Conservation (phyloP, 2,113 vertebrate species). For the Brienomyrus longianalis region DNA sequence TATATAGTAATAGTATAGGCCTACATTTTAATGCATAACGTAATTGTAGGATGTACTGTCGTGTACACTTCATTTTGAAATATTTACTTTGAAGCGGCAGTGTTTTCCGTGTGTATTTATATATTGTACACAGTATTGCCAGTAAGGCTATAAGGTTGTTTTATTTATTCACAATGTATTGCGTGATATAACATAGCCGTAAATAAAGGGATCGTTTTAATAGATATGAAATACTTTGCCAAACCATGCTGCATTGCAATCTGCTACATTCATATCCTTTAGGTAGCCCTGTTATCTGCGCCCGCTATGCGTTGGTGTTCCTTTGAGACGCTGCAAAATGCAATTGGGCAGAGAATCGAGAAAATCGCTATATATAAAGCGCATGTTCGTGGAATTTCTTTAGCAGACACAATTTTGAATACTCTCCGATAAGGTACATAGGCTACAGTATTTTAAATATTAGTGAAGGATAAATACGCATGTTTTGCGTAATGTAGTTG, state of each 20-base stretch:
- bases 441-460: background rate
- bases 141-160: background rate
- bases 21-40: background rate
- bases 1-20: background rate
- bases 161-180: slow-evolving; percentile 21
- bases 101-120: background rate
- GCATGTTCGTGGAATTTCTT: background rate
- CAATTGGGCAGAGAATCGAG: background rate
- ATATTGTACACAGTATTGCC: background rate
- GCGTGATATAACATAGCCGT: slow-evolving; percentile 33
- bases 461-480: background rate
- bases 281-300: slow-evolving; percentile 26
- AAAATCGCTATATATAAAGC: background rate
- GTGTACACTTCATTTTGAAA: background rate
- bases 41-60: background rate
- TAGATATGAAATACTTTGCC: slow-evolving; percentile 55
- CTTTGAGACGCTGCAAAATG: slow-evolving; percentile 22
- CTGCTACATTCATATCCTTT: slow-evolving; percentile 47
- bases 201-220: slow-evolving; percentile 43
- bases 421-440: background rate
- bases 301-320: slow-evolving; percentile 16
- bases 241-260: slow-evolving; percentile 57
- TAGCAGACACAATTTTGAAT: background rate
- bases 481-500: background rate
- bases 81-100: background rate